Evolutionary conservation across 2,888 invertebrate species (phyloP).

Genomic region (Hirtodrosophila cameraria): DNA sequence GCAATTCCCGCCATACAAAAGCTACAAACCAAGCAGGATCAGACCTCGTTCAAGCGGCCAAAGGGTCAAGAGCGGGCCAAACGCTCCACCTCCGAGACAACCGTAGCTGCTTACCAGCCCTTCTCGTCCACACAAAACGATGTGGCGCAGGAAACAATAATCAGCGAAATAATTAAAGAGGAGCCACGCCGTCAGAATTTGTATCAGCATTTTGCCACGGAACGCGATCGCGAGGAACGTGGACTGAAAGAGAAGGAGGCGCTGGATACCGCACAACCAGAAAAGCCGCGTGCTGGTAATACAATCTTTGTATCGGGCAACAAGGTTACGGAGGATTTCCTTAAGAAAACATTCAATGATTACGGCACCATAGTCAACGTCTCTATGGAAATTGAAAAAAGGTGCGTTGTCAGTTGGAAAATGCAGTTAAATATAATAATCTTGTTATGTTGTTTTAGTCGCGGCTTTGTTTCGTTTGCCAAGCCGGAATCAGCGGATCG

Average conservation of each 20-base stretch:
- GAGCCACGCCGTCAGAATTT: slow-evolving; percentile 86
- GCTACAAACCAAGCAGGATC: slow-evolving; percentile 93
- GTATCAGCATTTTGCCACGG: slow-evolving; percentile 91
- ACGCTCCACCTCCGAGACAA: slow-evolving; percentile 86
- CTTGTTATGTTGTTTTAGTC: slow-evolving; percentile 85
- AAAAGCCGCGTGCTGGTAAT: slow-evolving; percentile 90
- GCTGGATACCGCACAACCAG: slow-evolving; percentile 82
- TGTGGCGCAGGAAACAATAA: slow-evolving; percentile 89
- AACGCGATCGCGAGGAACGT: slow-evolving; percentile 87
- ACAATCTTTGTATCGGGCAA: slow-evolving; percentile 93
- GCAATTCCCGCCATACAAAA: slow-evolving; percentile 94
- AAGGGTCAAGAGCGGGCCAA: slow-evolving; percentile 91
- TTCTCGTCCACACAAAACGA: slow-evolving; percentile 94
- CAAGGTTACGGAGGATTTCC: slow-evolving; percentile 91
- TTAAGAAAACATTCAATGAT: slow-evolving; percentile 90
- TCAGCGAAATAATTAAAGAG: slow-evolving; percentile 88
- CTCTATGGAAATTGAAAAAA: slow-evolving; percentile 93
- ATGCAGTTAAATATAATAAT: background rate
- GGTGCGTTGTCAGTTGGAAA: slow-evolving; percentile 84
- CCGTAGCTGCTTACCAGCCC: slow-evolving; percentile 94
- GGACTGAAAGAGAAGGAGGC: slow-evolving; percentile 85
- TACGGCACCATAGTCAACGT: slow-evolving; percentile 91
- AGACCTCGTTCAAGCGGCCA: slow-evolving; percentile 95
- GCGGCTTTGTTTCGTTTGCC: slow-evolving; percentile 96
- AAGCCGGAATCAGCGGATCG: slow-evolving; percentile 93